Evolutionary conservation across 1,140 invertebrate species (phyloP), one percentile per base, ranked within the genome.

Genomic region (Hestina assimilis): DNA sequence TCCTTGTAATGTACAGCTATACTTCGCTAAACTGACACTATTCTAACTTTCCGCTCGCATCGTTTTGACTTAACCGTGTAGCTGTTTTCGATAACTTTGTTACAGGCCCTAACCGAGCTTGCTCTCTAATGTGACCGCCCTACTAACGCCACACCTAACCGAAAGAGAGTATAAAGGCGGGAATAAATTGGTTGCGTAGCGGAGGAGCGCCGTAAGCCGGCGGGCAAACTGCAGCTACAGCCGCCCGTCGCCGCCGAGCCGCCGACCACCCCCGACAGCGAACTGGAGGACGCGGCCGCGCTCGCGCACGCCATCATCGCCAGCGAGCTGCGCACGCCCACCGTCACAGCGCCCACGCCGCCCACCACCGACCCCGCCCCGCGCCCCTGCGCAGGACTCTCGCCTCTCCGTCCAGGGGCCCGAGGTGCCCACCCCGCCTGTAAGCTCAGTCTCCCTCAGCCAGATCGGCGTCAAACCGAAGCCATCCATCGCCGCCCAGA

Each of bases 91-190:
- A 77, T 83, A 82, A 89, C 79, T 89, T 87, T 89, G 89, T 89
- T 89, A 83, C 89, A 89, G 89, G 87, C 89, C 79, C 87, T 89
- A 89, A 89, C 87, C 84, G 85, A 84, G 87, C 85, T 89, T 89
- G 89, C 80, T 85, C 86, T 83, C 79, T 89, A 89, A 89, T 89
- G 89, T 89, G 89, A 89, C 69, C 70, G 80, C 83, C 63, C 83
- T 87, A 89, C 89, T 89, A 85, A 89, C 84, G 83, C 71, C 76
- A 80, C 73, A 75, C 64, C 59, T 84, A 87, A 85, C 68, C 65
- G 63, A 78, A 78, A 76, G 80, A 84, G 81, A 87, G 72, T 77
- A 76, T 83, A 88, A 88, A 77, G 80, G 79, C 71, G 83, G 74
- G 76, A 75, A 69, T 71, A 69, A 78, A 72, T 85, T 88, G 84